phyloP scores from a whole-genome alignment of 23 tunicate species.

The Styela clava region DNA sequence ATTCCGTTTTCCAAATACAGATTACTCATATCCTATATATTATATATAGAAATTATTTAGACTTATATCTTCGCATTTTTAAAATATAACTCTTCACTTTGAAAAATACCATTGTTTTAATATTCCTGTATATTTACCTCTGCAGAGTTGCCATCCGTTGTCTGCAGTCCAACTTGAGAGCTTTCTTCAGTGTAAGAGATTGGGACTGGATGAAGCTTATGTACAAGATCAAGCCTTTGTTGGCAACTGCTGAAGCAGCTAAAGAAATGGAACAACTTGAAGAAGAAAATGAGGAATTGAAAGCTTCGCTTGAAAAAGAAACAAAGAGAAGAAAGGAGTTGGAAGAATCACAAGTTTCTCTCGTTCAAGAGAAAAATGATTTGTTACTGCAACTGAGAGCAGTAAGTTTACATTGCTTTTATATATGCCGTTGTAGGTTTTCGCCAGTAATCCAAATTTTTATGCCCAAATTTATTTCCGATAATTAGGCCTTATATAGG shows the following conservation, averaged over 20 bases:
- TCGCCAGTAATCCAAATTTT: no score
- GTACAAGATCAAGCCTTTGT: conserved; percentile 92
- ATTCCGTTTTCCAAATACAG: no score
- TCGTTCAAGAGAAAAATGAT: conserved; percentile 27
- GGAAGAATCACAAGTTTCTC: conserved; percentile 31
- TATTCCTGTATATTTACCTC: conserved; percentile 21
- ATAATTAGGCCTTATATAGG: no score
- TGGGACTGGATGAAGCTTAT: conserved; percentile 97
- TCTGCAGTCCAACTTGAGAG: conserved; percentile 87
- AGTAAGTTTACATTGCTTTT: conserved; percentile 6
- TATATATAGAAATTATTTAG: no score
- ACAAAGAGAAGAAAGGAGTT: conserved; percentile 55
- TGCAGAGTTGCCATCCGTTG: conserved; percentile 76
- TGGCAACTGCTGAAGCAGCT: conserved; percentile 94
- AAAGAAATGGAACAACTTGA: conserved; percentile 82
- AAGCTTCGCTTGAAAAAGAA: conserved; percentile 84
- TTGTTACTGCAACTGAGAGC: conserved; percentile 18
- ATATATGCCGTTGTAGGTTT: no score
- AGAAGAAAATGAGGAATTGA: conserved; percentile 76
- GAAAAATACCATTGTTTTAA: no score
- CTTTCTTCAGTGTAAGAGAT: conserved; percentile 82
- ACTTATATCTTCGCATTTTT: no score
- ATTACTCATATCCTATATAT: no score
- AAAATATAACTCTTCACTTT: no score
- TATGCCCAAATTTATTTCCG: no score